Evolutionary conservation across 2,888 invertebrate genomes (phyloP), one percentile per base, ranked within the genome.

Genomic region (Hemicrepidius hirtus): DNA sequence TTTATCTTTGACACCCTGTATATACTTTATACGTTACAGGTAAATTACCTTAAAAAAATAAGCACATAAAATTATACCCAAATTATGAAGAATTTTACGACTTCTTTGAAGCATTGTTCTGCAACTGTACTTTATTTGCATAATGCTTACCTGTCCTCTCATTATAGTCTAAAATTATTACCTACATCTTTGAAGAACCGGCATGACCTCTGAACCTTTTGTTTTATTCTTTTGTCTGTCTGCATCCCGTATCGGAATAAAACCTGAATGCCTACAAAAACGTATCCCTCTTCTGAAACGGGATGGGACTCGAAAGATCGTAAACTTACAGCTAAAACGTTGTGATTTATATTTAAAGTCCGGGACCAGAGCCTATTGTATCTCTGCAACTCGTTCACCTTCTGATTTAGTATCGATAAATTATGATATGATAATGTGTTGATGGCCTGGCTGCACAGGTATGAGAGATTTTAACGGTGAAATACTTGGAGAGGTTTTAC

Each of bases 321-420:
- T 72, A 68, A 72, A 72, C 59, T 57, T 63, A 10, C 49, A 50
- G 37, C 57, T 57, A 68, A n/a, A 65, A 64, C 60, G 66, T 53
- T 37, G 46, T 65, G 69, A 69, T 65, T 69, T 73, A 69, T 73
- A 73, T 69, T 50, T 59, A 60, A 64, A 71, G 57, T 46, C 20
- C 60, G 53, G 55, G 53, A 59, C 59, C 55, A 46, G n/a, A n/a
- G 28, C 44, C 72, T 64, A 69, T 74, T 75, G 75, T 72, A 59
- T 62, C 68, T 67, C 68, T 67, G 24, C 46, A 63, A 68, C 71
- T 74, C 35, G 67, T 69, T 68, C 71, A 68, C 65, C 71, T 75
- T 68, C 71, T 77, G 77, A 77, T 77, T 77, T 77, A 77, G 68
- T 60, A 69, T 67, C 75, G 77, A 75, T 77, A 75, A 77, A 77